Base-by-base conservation (phyloP, 2,113 vertebrate species). In the Rhinoderma darwinii region DNA sequence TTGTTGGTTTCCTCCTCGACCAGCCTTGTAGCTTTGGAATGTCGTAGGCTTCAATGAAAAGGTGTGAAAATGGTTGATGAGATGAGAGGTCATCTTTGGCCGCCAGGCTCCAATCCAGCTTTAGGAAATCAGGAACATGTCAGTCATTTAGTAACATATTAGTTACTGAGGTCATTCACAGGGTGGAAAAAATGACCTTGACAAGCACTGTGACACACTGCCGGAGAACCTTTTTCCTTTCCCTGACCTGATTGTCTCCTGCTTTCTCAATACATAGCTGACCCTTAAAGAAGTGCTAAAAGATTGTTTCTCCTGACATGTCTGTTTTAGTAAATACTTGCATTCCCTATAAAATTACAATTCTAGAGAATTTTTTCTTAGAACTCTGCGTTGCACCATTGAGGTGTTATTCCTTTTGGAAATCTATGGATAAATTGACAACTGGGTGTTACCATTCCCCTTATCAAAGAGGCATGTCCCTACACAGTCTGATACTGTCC, bases 61-160 rank as follows among this genome's bases (percentile, higher is more conserved):
- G 79, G 79, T 82, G 79, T 82, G 79, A 82, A 63, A 63, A 82
- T 82, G 56, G 54, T 82, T 63, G 79, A 82, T 82, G 79, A 82
- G 56, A 82, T 43, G 56, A 41, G 61, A 82, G n/a, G 37, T 27
- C 25, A 63, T 61, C 37, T 63, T 43, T 82, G 78, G 79, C 79
- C 79, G 61, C 41, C 54, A 66, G 79, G 79, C 56, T 82, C 25
- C 56, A 63, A 66, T 82, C 11, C 17, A n/a, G 61, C 39, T 39
- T 15, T 44, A 5, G 37, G 1, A 39, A 61, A 41, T 20, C 6
- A 15, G 25, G 22, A 25, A 81, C 37, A 14, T 39, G 59, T 82
- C 79, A 82, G 79, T 44, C 79, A 30, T 66, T n/a, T 44, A 82
- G 25, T 61, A 8, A 66, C n/a, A 39, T 11, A 44, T 30, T 63